phyloP scores from a whole-genome alignment of 2,888 invertebrate genomes.

The Chloromyia formosa region DNA sequence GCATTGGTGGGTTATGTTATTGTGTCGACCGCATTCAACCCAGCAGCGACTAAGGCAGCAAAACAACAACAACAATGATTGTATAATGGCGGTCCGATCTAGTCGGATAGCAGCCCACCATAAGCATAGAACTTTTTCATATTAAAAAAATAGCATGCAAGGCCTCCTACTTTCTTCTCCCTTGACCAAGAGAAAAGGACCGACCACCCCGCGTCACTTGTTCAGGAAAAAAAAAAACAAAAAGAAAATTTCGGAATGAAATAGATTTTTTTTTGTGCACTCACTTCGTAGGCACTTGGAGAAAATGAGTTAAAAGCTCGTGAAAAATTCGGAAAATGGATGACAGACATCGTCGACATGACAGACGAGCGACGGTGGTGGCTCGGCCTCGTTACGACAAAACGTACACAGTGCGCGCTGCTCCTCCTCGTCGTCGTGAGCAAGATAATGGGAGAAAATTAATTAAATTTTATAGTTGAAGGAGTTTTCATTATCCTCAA shows the following conservation, averaged over 20 bases:
- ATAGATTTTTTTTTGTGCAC: conserved; percentile 2
- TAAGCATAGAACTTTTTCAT: background rate
- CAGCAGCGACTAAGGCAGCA: too few relatives aligned
- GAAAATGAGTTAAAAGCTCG: conserved; percentile 44
- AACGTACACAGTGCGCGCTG: background rate
- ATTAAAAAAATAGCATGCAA: background rate
- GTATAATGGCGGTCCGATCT: conserved; percentile 5
- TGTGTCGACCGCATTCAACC: background rate
- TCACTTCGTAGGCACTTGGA: conserved; percentile 17
- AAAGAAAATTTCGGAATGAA: conserved; percentile 8
- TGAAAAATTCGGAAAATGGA: conserved; percentile 45
- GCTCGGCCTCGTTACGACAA: too few relatives aligned
- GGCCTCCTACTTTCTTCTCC: background rate
- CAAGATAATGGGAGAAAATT: conserved; percentile 48
- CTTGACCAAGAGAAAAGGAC: background rate
- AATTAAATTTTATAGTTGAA: conserved; percentile 47
- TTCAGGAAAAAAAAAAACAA: background rate
- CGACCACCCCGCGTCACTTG: too few relatives aligned
- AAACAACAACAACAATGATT: conserved; percentile 19
- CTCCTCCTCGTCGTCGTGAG: background rate
- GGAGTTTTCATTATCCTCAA: conserved; percentile 37
- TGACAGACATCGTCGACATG: conserved; percentile 14
- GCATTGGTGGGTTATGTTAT: background rate
- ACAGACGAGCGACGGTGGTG: too few relatives aligned
- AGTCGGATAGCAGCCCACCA: background rate